Conservation (phyloP, 2,113 vertebrate genomes). For the Gambusia holbrooki region DNA sequence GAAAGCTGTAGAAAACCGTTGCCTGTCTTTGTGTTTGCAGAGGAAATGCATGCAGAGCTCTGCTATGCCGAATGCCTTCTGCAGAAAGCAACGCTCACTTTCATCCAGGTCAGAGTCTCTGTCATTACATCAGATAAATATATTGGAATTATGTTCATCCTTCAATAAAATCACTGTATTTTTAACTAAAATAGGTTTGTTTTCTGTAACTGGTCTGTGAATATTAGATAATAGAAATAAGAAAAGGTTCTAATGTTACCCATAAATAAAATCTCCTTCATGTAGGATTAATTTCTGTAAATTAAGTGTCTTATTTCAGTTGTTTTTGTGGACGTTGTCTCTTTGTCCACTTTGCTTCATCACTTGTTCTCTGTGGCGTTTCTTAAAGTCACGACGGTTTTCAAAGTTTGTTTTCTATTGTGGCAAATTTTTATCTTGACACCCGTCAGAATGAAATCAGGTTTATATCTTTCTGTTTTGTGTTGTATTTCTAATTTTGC, state of each 20-base stretch:
- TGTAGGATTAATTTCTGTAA: no score
- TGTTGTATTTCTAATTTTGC: neutral
- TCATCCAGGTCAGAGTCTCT: conserved; percentile 87
- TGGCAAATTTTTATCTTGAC: neutral
- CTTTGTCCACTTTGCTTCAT: no score
- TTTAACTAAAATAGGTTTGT: neutral
- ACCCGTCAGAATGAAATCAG: neutral
- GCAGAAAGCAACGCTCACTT: conserved; percentile 95
- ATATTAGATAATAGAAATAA: no score
- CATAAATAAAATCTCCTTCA: no score
- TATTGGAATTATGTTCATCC: neutral
- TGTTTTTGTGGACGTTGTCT: neutral
- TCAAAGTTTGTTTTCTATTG: neutral
- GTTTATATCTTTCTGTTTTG: neutral
- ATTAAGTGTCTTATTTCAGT: neutral
- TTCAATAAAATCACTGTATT: neutral
- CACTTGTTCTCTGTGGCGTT: no score
- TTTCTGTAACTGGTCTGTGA: no score
- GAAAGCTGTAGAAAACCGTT: neutral
- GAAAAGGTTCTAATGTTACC: no score
- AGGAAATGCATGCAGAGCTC: conserved; percentile 98
- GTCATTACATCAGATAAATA: neutral
- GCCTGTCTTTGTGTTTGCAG: conserved; percentile 71
- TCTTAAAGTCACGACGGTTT: no score
- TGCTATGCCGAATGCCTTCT: conserved; percentile 97